A percentile compares a stretch with the other conserved stretches of the same genome.
Conservation (phyloP, 2,113 vertebrate species). For the Cryptomyrus ogoouensis region DNA sequence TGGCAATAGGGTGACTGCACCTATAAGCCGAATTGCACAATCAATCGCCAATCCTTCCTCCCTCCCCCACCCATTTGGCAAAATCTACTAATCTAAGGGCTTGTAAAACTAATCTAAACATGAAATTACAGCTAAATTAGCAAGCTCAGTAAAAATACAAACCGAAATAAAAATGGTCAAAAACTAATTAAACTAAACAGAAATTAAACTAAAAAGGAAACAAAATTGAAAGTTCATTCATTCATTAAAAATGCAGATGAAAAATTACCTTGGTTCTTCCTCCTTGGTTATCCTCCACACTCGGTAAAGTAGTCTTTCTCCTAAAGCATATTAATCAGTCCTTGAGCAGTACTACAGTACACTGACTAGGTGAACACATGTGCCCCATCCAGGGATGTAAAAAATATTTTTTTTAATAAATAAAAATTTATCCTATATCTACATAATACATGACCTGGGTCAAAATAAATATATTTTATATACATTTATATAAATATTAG, state of each 20-base stretch:
- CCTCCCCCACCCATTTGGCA: background rate
- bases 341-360: background rate
- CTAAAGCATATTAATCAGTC: background rate
- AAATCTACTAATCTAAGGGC: background rate
- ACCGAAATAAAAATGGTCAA: background rate
- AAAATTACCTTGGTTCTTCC: background rate
- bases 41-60: background rate
- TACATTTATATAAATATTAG: background rate
- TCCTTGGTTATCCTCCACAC: background rate
- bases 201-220: background rate
- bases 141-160: background rate
- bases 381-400: background rate
- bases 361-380: background rate
- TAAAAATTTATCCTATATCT: background rate
- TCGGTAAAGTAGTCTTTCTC: background rate
- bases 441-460: background rate
- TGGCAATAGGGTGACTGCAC: too few species aligned
- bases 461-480: background rate
- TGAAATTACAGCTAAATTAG: background rate
- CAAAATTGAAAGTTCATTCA: background rate
- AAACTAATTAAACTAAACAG: background rate
- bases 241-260: background rate
- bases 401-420: background rate
- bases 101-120: background rate
- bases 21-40: too few species aligned